A percentile compares a stretch with the other conserved stretches of the same genome.
phyloP scores from a whole-genome alignment of 2,113 vertebrate species.

The Anoplopoma fimbria region DNA sequence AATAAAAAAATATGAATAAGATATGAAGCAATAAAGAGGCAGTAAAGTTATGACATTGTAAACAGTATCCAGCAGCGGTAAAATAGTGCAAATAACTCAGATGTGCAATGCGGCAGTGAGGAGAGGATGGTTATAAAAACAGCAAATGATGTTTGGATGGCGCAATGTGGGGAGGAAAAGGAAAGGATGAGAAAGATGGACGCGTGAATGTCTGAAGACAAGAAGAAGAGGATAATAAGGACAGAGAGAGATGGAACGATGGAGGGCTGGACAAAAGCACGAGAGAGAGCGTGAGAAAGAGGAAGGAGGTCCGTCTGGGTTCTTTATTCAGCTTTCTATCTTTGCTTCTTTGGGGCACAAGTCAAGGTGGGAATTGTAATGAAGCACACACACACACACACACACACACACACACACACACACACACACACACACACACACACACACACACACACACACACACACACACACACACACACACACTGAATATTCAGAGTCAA shows the following conservation, averaged over 20 bases:
- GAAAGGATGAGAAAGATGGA: background rate
- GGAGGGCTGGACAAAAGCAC: background rate
- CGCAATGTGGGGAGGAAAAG: background rate
- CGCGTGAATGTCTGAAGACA: background rate
- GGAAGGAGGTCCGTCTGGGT: background rate
- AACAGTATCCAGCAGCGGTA: too few relatives aligned
- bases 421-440: background rate
- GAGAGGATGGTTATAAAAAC: background rate
- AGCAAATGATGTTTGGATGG: background rate
- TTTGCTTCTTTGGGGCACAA: background rate
- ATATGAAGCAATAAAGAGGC: background rate
- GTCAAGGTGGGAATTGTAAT: slow-evolving; percentile 9
- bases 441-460: background rate
- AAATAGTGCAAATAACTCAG: too few relatives aligned
- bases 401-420: background rate
- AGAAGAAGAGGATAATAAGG: too few relatives aligned
- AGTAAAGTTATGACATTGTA: too few relatives aligned
- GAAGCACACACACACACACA: background rate
- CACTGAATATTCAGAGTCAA: slow-evolving; percentile 4
- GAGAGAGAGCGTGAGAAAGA: background rate
- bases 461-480: background rate
- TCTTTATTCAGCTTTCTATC: background rate
- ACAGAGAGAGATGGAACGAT: background rate
- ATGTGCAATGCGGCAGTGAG: background rate
- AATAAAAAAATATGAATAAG: background rate